Percentiles rank a stretch among this genome's conserved stretches.
These are phyloP conservation scores for Drosophila repleta DNA, from an alignment of 1,140 invertebrate genomes.

Conservation along the genomic window DNA sequence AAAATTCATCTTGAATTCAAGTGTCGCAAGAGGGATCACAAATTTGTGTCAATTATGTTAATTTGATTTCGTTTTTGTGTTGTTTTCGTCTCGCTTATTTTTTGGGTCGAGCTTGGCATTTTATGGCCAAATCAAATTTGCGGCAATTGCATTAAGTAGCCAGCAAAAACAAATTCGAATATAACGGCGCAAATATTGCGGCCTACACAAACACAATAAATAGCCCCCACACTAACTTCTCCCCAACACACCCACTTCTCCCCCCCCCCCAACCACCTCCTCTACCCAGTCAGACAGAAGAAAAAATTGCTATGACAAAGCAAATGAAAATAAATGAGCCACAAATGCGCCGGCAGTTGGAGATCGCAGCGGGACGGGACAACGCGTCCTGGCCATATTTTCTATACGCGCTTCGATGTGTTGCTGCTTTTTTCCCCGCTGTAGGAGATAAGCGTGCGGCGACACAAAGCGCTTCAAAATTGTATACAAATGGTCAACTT, in stretches of 20 bases:
- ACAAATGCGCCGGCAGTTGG: conserved; percentile 54
- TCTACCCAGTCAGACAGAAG: conserved; percentile 1
- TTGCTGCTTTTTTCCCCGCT: conserved; percentile 3
- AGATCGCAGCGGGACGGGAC: conserved; percentile 3
- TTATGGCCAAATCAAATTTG: conserved; percentile 75
- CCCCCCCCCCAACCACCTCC: background rate
- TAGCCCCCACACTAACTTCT: background rate
- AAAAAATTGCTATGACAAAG: conserved; percentile 80
- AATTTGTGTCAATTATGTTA: conserved; percentile 77
- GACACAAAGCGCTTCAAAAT: conserved; percentile 66
- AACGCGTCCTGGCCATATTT: conserved; percentile 7
- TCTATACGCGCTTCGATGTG: background rate
- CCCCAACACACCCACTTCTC: too few relatives aligned
- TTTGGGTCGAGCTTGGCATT: conserved; percentile 32
- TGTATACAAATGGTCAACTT: conserved; percentile 82
- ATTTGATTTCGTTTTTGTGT: conserved; percentile 66
- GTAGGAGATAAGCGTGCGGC: conserved; percentile 49
- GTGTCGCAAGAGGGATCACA: conserved; percentile 42
- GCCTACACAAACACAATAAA: conserved; percentile 21
- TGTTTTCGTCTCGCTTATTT: conserved; percentile 24
- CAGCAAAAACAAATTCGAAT: conserved; percentile 51
- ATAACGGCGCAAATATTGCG: conserved; percentile 46
- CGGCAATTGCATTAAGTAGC: conserved; percentile 76
- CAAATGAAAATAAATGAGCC: conserved; percentile 82
- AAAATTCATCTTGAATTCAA: conserved; percentile 16